These are phyloP conservation scores for Myripristis murdjan DNA, from an alignment of 2,797 vertebrate genomes.

Conservation along the genomic window DNA sequence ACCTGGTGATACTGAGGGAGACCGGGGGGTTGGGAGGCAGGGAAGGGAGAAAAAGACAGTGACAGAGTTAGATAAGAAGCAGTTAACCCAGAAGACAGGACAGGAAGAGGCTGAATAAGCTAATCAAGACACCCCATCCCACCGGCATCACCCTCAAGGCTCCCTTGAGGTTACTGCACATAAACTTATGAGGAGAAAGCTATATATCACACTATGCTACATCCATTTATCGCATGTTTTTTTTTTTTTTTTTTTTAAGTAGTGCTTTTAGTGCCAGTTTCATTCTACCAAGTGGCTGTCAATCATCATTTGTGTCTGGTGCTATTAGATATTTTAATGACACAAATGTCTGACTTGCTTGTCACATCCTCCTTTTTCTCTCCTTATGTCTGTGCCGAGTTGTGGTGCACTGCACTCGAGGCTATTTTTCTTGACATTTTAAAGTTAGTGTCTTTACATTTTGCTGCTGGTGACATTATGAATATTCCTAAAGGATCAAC, in stretches of 20 bases:
- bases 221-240: no score
- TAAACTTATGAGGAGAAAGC: background rate
- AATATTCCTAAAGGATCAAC: background rate
- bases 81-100: background rate
- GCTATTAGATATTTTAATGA: background rate
- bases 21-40: conserved; percentile 11
- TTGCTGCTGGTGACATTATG: background rate
- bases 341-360: background rate
- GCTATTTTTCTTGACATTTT: no score
- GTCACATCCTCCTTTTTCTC: no score
- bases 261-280: background rate
- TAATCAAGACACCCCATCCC: background rate
- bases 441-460: background rate
- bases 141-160: background rate
- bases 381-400: no score
- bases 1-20: conserved; percentile 94
- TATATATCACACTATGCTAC: background rate
- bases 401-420: no score
- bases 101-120: background rate
- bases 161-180: background rate
- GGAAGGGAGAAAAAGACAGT: background rate
- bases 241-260: background rate
- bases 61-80: background rate
- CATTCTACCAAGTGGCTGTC: background rate
- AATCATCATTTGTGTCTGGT: background rate